Evolutionary conservation across 1,140 invertebrate genomes (phyloP).

Genomic region (Papilio dardanus): DNA sequence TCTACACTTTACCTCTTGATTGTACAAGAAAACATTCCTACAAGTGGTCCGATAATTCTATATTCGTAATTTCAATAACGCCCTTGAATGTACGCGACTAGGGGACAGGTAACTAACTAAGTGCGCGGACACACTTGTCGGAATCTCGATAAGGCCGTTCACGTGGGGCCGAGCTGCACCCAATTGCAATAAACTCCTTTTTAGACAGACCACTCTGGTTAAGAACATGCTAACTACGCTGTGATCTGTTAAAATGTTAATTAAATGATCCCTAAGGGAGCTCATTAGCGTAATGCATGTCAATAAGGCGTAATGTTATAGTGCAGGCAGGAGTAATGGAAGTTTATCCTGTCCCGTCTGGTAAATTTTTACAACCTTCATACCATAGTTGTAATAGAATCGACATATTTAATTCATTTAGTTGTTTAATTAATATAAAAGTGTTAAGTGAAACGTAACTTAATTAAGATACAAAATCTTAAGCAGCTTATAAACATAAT

Average conservation of each 20-base stretch:
- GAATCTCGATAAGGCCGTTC: conserved; percentile 25
- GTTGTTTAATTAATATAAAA: not conserved
- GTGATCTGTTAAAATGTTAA: not conserved
- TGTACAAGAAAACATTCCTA: not conserved
- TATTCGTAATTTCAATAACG: conserved; percentile 11
- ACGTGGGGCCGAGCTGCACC: conserved; percentile 24
- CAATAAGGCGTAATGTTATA: not conserved
- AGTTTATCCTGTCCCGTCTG: no score
- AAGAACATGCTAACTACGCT: not conserved
- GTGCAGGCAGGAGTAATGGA: no score
- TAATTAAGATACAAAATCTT: not conserved
- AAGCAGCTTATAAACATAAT: not conserved
- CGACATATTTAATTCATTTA: no score
- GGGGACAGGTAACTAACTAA: conserved; percentile 23
- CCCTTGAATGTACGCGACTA: not conserved
- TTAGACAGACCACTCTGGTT: conserved; percentile 20
- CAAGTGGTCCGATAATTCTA: conserved; percentile 9
- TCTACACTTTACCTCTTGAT: not conserved
- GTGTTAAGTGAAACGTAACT: not conserved
- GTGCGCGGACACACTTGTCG: conserved; percentile 22
- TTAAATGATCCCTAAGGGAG: not conserved
- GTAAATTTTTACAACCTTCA: no score
- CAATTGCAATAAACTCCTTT: conserved; percentile 28
- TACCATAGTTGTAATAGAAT: no score
- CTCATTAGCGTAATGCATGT: not conserved